Evolutionary conservation across 1,140 invertebrate species (phyloP), one percentile per base, ranked within the genome.

Genomic region (Polypedilum pembai): DNA sequence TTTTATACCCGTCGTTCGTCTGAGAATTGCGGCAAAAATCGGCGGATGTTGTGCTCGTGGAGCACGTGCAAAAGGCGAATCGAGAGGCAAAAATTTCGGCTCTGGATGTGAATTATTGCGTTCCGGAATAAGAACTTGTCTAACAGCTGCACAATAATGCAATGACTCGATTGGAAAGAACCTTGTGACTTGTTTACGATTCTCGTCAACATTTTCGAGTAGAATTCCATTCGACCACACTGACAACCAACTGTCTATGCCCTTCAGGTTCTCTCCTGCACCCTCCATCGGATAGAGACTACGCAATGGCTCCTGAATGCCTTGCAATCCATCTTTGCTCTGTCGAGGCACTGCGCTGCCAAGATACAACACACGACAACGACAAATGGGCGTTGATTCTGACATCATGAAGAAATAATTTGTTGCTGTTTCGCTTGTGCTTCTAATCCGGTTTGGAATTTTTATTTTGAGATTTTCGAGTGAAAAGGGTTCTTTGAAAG

Each of bases 161-260:
- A 99, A 83, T 40, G 93, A 92, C 78, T 96, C 94, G 76, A 99
- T 99, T 0, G 96, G 96, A 80, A 99, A 99, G 86, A 98, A 99
- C 77, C 96, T 87, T 21, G 95, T 95, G 72, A 98, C 92, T 81
- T 95, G 92, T 79, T 96, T 94, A 74, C 93, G 91, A 78, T 95
- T 92, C 82, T 98, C 97, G 81, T 98, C 95, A 1, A 98, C 92
- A 82, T 99, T 99, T 83, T 99, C 95, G 75, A 99, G 81, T 17
- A 98, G 84, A 73, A 99, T 90, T 72, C 97, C 96, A 80, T 98
- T 98, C 74, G 93, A 95, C 93, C 96, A 98, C 24, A 99, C 95
- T 77, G 93, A 96, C 33, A 99, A 85, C 94, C 96, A 98, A 73
- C 95, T 97, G 80, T 98, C 96, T 77, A 98, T 98, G 73, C 96